phyloP scores from a whole-genome alignment of 1,140 invertebrate genomes.

The Periplaneta americana region DNA sequence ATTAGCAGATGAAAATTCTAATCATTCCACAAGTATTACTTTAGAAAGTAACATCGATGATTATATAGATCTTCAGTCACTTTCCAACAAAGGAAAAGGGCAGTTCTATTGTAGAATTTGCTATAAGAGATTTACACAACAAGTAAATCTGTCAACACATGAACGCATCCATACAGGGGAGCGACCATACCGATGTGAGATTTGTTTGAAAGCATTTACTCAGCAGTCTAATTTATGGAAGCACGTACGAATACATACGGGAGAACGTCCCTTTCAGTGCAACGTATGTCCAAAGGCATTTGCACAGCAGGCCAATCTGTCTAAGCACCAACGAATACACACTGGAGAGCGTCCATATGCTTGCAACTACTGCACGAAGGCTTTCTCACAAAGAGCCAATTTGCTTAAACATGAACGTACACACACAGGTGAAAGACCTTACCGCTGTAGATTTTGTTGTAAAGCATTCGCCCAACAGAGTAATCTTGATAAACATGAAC shows the following conservation, averaged over 20 bases:
- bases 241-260: conserved; percentile 21
- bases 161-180: conserved; percentile 40
- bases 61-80: not conserved
- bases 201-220: conserved; percentile 36
- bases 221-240: conserved; percentile 20
- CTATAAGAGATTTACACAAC: conserved; percentile 34
- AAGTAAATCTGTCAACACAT: conserved; percentile 25
- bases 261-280: conserved; percentile 15
- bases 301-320: conserved; percentile 18
- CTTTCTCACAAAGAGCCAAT: conserved; percentile 29
- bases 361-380: conserved; percentile 33
- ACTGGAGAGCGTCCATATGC: conserved; percentile 38
- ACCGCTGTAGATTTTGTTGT: conserved; percentile 33
- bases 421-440: conserved; percentile 33
- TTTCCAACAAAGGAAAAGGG: not conserved
- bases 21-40: not conserved
- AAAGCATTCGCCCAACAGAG: conserved; percentile 37
- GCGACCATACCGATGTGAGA: conserved; percentile 38
- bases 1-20: not conserved
- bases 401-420: conserved; percentile 26
- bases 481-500: conserved; percentile 36
- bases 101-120: conserved; percentile 32
- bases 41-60: not conserved
- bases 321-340: conserved; percentile 19
- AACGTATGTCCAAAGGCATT: conserved; percentile 17